Base-by-base conservation (phyloP, 2,888 invertebrate genomes). In the Exocentrus adspersus region DNA sequence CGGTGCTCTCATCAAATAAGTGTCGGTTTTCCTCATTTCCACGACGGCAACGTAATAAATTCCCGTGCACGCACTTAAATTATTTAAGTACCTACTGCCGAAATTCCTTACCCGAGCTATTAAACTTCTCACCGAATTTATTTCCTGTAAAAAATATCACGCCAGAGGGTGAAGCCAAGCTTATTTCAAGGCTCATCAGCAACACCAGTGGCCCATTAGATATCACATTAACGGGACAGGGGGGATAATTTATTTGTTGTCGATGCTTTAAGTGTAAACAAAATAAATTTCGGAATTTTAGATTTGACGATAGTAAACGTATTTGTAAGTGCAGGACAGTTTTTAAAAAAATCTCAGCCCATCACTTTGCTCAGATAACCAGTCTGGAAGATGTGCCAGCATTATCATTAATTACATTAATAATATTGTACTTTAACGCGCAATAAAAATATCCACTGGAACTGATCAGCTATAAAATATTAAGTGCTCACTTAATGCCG, bases 381-480 rank as follows among this genome's bases (percentile, higher is more conserved):
- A 46, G 54, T 45, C 48, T 64, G 53, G 54, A 52, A 41, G 43
- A 54, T 28, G 64, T 60, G 58, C 62, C 50, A 48, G 53, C 69
- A 69, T 66, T 69, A 69, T 61, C 66, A 58, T 62, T 69, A 69
- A 69, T 66, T 69, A 54, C 69, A 64, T 66, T 69, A 69, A 66
- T 69, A 69, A 69, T 66, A 66, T 66, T 64, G 66, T 60, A 65
- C 65, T 69, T 69, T 69, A 66, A 69, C 66, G 66, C 56, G 61
- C 57, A 45, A 66, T 69, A 69, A 69, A 69, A 69, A 58, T 66
- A 66, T 66, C 64, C 69, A 60, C 61, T 69, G 66, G 66, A 69
- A 64, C 64, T 69, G 69, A 69, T 63, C 64, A 66, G 64, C 69
- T 50, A 60, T 69, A 69, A 69, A 69, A 69, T 69, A 66, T 69